phyloP scores from a whole-genome alignment of 2,797 vertebrate species.

The Ptychobarbus kaznakovi region DNA sequence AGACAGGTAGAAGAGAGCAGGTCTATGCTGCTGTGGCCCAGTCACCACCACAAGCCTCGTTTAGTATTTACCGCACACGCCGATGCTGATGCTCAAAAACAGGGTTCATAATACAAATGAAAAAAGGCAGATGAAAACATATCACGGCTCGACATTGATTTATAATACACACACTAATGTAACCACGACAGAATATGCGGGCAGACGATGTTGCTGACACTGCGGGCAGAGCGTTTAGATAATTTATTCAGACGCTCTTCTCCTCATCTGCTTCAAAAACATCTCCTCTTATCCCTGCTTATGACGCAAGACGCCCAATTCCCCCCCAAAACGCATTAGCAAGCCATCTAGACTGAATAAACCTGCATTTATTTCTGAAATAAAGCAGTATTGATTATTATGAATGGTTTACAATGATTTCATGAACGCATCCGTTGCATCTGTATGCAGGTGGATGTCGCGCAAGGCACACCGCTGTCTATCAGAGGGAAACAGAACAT shows the following conservation, averaged over 20 bases:
- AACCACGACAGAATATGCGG: not conserved
- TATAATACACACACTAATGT: not conserved
- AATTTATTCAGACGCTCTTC: slow-evolving; percentile 11
- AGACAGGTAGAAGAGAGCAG: slow-evolving; percentile 32
- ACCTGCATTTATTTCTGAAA: not conserved
- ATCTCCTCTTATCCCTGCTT: slow-evolving; percentile 56
- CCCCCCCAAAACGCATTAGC: slow-evolving; percentile 49
- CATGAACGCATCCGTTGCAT: slow-evolving; percentile 23
- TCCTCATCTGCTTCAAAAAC: slow-evolving; percentile 31
- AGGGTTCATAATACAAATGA: not conserved
- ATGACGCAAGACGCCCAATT: slow-evolving; percentile 44
- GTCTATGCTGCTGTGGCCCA: not conserved
- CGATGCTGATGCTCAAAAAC: not conserved
- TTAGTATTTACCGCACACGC: slow-evolving; percentile 34
- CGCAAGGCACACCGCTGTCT: slow-evolving; percentile 31
- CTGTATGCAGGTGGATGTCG: slow-evolving; percentile 44
- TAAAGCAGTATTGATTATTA: not conserved
- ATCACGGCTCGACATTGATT: not conserved
- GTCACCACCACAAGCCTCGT: slow-evolving; percentile 10
- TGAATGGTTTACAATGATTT: slow-evolving; percentile 9
- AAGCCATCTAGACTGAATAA: slow-evolving; percentile 27
- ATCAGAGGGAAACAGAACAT: slow-evolving; percentile 20
- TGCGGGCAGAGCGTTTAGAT: slow-evolving; percentile 49
- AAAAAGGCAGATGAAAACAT: not conserved
- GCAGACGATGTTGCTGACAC: slow-evolving; percentile 47